Base-by-base conservation (phyloP, 1,140 invertebrate species). In the Paracyclopina nana region DNA sequence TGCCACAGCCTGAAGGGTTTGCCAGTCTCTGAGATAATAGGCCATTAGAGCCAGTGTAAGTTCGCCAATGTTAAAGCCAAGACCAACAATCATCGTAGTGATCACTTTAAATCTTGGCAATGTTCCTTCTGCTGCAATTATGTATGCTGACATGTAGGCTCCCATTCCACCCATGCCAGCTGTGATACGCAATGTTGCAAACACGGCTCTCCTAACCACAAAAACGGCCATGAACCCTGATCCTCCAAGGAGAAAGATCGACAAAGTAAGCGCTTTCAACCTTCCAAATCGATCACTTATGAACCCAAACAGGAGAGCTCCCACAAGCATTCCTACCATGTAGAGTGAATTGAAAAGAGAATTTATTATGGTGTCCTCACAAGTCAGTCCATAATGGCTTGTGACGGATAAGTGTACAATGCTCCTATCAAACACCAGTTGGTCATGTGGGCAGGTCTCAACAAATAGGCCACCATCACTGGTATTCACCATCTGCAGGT, bases 261-360 rank as follows among this genome's bases (percentile, higher is more conserved):
- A 20, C 4, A 44, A n/a, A 12, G 24, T 44, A 2, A 44, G 42
- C 5, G 42, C 24, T 5, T 18, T 18, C 42, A 18, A 5, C n/a
- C 42, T 14, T 2, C 42, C 42, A 6, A 20, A 20, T 14, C 24
- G 16, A 22, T 44, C 42, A 4, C 14, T 18, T n/a, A 44, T 2
- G 24, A 44, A 18, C n/a, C 42, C 42, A 44, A 44, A 25, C 16
- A 44, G 14, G 12, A 44, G 24, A 18, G 42, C 16, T 5, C 42
- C 42, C 16, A 44, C n/a, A 12, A 44, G 24, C 42, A 44, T 44
- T 12, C 42, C 42, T 44, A 24, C 24, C 42, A 44, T 44, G 12
- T 44, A 44, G 5, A 25, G 12, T 14, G 42, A 14, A 44, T 25
- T 25, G 24, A 44, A 18, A 20, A 44, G n/a, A 6, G 16, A 18